These are phyloP conservation scores for Eolophus roseicapilla DNA, from an alignment of 2,113 vertebrate species.

Conservation along the genomic window DNA sequence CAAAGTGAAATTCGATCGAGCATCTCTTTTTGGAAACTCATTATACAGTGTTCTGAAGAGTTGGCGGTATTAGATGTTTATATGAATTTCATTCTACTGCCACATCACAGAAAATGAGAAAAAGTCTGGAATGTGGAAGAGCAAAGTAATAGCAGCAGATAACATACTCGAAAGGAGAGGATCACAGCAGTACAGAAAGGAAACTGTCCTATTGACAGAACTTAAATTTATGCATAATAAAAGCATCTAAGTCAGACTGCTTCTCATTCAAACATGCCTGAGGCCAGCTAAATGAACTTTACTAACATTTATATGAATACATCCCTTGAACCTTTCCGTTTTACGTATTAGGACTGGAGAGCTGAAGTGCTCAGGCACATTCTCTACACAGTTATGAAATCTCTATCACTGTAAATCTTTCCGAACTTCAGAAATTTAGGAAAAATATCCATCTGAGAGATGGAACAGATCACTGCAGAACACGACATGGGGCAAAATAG, in stretches of 20 bases:
- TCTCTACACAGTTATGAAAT: not conserved
- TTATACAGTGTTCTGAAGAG: not conserved
- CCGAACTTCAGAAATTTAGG: not conserved
- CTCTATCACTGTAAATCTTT: not conserved
- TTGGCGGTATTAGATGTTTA: not conserved
- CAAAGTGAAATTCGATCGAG: not conserved
- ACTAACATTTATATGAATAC: not conserved
- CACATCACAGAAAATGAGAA: not conserved
- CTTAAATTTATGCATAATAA: not conserved
- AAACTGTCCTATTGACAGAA: not conserved
- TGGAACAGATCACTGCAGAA: not conserved
- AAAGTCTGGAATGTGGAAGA: not conserved
- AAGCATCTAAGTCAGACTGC: not conserved
- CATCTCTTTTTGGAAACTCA: not conserved
- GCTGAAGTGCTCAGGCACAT: not conserved
- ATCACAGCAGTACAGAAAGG: not conserved
- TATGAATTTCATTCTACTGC: not conserved
- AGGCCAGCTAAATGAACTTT: not conserved
- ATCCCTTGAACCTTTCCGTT: not conserved
- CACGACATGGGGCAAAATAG: not conserved
- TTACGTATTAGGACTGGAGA: not conserved
- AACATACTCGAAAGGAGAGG: not conserved
- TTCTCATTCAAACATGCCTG: not conserved
- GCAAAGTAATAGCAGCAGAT: not conserved
- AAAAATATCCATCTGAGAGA: not conserved